These are phyloP conservation scores for Oxyscelio sp. DNA, from an alignment of 2,888 invertebrate species.

Conservation along the genomic window DNA sequence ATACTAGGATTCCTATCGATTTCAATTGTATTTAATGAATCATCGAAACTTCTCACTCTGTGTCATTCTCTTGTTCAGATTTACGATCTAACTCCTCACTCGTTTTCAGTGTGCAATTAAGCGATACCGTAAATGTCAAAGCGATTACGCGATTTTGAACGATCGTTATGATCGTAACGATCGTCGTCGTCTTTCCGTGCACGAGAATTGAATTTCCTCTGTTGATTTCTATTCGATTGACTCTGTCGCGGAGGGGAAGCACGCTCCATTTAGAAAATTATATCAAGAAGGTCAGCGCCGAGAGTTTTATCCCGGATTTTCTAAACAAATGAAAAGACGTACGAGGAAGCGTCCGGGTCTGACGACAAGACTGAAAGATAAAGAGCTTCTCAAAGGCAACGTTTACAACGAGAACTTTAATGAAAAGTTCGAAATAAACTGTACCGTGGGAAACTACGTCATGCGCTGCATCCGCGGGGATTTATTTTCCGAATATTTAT, in stretches of 20 bases:
- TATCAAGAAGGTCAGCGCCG: conserved; percentile 28
- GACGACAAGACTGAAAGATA: conserved; percentile 34
- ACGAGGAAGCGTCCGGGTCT: too few relatives aligned
- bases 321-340: conserved; percentile 52
- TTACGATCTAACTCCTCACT: not conserved
- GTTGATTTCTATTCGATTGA: conserved; percentile 40
- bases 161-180: conserved; percentile 7
- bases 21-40: too few relatives aligned
- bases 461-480: not conserved
- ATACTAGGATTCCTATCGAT: too few relatives aligned
- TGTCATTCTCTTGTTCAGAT: too few relatives aligned
- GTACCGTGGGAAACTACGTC: not conserved
- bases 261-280: conserved; percentile 48
- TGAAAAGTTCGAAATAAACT: conserved; percentile 1
- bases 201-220: conserved; percentile 45
- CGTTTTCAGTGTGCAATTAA: not conserved
- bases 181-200: conserved; percentile 8
- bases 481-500: conserved; percentile 1
- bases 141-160: not conserved
- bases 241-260: not conserved
- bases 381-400: conserved; percentile 24
- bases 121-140: not conserved
- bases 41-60: too few relatives aligned
- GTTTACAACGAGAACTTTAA: conserved; percentile 18
- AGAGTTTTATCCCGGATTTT: conserved; percentile 37